Base-by-base conservation (phyloP, 2,113 vertebrate species). In the Atherinomorus stipes region DNA sequence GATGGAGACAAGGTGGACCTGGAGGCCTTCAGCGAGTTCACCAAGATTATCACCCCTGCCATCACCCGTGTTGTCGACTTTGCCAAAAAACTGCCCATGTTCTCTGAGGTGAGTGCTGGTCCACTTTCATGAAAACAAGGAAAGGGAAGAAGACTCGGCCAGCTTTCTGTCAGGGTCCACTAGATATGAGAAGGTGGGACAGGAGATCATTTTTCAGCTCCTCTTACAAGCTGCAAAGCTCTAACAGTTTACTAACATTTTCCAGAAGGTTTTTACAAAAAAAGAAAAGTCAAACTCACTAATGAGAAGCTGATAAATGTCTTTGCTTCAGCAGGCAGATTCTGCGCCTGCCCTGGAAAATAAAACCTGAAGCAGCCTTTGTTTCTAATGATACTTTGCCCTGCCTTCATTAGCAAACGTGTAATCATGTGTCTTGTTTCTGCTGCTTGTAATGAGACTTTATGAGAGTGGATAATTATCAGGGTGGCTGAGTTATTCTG, bases 71-170 rank as follows among this genome's bases (percentile, higher is more conserved):
- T 99, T 59, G 97, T 99, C 58, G 97, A 99, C 95, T 99, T 98
- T 93, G 97, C 98, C 95, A 99, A 99, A 96, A 98, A 99, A 92
- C 91, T 99, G 91, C 97, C 97, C 94, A 98, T 97, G 96, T 98
- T 98, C 93, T 96, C 96, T 42, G 97, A 97, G 96, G 97, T 97
- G 78, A 51, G 83, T 59, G 66, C 44, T 7, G 42, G 15, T 4
- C 25, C 3, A 28, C 38, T 34, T 47, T 37, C 16, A 18, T 4
- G 4, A 34, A 0, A 5, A 7, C 19, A 37, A n/a, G 5, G 19
- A 8, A 15, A 28, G 31, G 5, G 31, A 34, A 34, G 31, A 7
- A 34, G 40, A 50, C 23, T 4, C 0, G 4, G 21, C 34, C 49
- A 23, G 37, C 7, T 38, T n/a, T 16, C 64, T 54, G 51, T 56